phyloP scores from a whole-genome alignment of 2,113 vertebrate genomes.

The Amphilophus citrinellus region DNA sequence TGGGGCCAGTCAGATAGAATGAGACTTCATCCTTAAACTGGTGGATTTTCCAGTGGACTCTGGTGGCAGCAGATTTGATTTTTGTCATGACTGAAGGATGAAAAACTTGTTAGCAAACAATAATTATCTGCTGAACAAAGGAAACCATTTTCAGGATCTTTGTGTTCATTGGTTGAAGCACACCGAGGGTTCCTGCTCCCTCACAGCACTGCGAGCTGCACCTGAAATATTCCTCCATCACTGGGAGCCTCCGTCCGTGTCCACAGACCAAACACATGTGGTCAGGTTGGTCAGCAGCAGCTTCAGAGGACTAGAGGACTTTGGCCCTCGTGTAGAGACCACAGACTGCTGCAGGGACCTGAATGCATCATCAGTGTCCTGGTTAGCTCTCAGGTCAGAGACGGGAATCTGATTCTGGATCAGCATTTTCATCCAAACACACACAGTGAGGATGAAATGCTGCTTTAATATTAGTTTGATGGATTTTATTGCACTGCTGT shows the following conservation, averaged over 20 bases:
- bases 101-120: too few relatives aligned
- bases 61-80: not conserved
- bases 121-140: too few relatives aligned
- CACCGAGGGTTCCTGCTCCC: too few relatives aligned
- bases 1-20: not conserved
- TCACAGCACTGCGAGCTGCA: not conserved
- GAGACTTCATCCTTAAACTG: not conserved
- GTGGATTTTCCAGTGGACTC: not conserved
- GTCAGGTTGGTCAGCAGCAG: slow-evolving; percentile 16
- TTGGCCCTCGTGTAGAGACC: not conserved
- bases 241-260: not conserved
- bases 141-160: too few relatives aligned
- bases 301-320: not conserved
- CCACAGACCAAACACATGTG: slow-evolving; percentile 22
- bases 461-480: not conserved
- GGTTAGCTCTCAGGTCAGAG: too few relatives aligned
- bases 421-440: too few relatives aligned
- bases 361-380: too few relatives aligned
- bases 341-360: too few relatives aligned
- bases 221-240: not conserved
- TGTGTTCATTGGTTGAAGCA: too few relatives aligned
- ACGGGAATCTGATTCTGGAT: too few relatives aligned
- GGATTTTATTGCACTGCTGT: not conserved
- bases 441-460: not conserved
- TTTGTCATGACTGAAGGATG: too few relatives aligned